Conservation (phyloP, 2,113 vertebrate genomes). For the Carassius auratus region DNA sequence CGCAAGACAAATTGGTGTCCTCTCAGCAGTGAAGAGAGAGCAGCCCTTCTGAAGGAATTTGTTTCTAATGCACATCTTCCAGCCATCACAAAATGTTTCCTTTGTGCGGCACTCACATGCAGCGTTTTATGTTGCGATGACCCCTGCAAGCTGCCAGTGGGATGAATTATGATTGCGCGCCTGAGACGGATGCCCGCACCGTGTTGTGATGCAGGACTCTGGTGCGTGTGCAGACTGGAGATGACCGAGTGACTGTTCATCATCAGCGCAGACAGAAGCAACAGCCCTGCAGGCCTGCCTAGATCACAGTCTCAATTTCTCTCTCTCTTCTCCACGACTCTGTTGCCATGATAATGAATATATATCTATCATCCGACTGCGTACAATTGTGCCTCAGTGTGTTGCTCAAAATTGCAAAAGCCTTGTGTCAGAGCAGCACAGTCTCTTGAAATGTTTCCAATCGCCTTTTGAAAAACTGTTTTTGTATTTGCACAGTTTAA, state of each 20-base stretch:
- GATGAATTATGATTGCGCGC: constrained; percentile 42
- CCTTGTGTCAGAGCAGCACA: constrained; percentile 27
- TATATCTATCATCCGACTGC: constrained; percentile 36
- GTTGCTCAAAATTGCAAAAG: constrained; percentile 25
- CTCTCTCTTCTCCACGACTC: constrained; percentile 2
- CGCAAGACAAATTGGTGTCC: not conserved
- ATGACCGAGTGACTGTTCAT: constrained; percentile 46
- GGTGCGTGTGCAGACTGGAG: constrained; percentile 51
- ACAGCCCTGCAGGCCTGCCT: constrained; percentile 35
- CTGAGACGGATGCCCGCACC: constrained; percentile 19
- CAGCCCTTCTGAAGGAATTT: not conserved
- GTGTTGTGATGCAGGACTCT: constrained; percentile 38
- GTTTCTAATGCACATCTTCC: constrained; percentile 22
- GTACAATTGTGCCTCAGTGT: constrained; percentile 32
- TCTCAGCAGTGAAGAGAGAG: not conserved
- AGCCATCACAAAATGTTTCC: constrained; percentile 31
- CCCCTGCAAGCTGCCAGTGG: constrained; percentile 27
- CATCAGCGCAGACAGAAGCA: constrained; percentile 35
- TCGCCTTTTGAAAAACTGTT: constrained; percentile 27
- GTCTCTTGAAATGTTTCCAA: constrained; percentile 32
- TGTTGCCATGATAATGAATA: constrained; percentile 46
- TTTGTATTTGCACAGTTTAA: constrained; percentile 7
- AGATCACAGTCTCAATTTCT: not conserved
- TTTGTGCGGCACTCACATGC: not conserved
- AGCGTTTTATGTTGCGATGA: constrained; percentile 28